Percentiles rank a stretch among this genome's conserved stretches.
Evolutionary conservation across 2,113 vertebrate species (phyloP).

Genomic region (Ammodramus savannarum): DNA sequence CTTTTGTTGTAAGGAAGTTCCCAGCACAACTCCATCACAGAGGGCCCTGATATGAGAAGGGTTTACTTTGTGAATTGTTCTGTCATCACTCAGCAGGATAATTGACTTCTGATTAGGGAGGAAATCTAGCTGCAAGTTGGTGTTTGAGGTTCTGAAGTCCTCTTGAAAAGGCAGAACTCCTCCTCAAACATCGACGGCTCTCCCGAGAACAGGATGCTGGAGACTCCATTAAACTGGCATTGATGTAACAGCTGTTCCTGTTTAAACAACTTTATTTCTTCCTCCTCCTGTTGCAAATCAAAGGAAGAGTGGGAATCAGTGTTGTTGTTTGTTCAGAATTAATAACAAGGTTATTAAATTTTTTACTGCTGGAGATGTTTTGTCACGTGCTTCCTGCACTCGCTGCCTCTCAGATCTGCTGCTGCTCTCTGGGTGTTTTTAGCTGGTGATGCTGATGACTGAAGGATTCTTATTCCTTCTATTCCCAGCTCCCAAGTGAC

Average conservation of each 20-base stretch:
- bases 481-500: background rate
- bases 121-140: background rate
- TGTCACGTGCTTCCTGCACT: background rate
- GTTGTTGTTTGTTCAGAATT: background rate
- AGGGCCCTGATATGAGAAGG: background rate
- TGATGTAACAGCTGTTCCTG: conserved; percentile 31
- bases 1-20: background rate
- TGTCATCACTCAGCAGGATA: conserved; percentile 3
- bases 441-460: background rate
- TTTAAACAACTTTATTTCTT: conserved; percentile 13
- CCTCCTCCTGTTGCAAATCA: background rate
- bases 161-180: conserved; percentile 8
- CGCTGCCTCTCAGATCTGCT: background rate
- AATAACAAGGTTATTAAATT: background rate
- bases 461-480: background rate
- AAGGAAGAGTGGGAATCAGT: background rate
- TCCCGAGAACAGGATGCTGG: background rate
- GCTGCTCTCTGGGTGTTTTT: background rate
- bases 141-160: background rate
- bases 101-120: conserved; percentile 5
- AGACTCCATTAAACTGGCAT: background rate
- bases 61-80: conserved; percentile 14
- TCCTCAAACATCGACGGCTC: background rate
- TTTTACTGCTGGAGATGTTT: background rate
- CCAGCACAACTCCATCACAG: background rate